A percentile compares a stretch with the other conserved stretches of the same genome.
phyloP scores from a whole-genome alignment of 2,888 invertebrate genomes.

The Kryphioiulus occultus region DNA sequence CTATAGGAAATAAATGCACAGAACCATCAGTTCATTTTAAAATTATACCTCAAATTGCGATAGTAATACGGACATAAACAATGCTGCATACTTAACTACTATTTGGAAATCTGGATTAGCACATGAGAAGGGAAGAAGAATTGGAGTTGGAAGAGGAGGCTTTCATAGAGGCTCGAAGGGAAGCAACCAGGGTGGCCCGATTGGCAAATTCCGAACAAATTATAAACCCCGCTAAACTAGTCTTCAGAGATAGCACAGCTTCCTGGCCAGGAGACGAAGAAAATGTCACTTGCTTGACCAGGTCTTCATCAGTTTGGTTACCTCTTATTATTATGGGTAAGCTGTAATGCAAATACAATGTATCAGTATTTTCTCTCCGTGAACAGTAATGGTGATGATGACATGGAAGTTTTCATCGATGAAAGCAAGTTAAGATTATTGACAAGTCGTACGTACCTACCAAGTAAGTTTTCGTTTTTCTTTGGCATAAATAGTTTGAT shows the following conservation, averaged over 20 bases:
- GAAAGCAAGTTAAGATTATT: slow-evolving; percentile 47
- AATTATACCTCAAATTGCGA: background rate
- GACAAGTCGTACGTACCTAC: slow-evolving; percentile 50
- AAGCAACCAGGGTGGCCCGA: slow-evolving; percentile 55
- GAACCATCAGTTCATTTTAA: background rate
- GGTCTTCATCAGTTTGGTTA: background rate
- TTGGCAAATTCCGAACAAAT: slow-evolving; percentile 55
- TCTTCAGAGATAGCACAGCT: slow-evolving; percentile 52
- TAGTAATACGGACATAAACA: background rate
- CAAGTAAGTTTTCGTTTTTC: slow-evolving; percentile 42
- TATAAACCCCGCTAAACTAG: slow-evolving; percentile 56
- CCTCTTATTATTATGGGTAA: background rate
- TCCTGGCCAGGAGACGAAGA: slow-evolving; percentile 49
- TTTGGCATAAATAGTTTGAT: background rate
- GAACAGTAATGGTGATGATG: slow-evolving; percentile 46
- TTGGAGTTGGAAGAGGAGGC: slow-evolving; percentile 56
- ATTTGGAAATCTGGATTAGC: slow-evolving; percentile 16
- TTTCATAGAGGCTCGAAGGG: slow-evolving; percentile 54
- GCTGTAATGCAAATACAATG: background rate
- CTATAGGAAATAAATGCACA: background rate
- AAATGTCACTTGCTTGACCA: background rate
- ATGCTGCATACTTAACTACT: background rate
- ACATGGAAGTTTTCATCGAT: slow-evolving; percentile 51
- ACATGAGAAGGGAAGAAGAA: slow-evolving; percentile 55
- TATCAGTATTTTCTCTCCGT: background rate